phyloP scores from a whole-genome alignment of 2,888 invertebrate genomes.

The Cactoblastis cactorum region DNA sequence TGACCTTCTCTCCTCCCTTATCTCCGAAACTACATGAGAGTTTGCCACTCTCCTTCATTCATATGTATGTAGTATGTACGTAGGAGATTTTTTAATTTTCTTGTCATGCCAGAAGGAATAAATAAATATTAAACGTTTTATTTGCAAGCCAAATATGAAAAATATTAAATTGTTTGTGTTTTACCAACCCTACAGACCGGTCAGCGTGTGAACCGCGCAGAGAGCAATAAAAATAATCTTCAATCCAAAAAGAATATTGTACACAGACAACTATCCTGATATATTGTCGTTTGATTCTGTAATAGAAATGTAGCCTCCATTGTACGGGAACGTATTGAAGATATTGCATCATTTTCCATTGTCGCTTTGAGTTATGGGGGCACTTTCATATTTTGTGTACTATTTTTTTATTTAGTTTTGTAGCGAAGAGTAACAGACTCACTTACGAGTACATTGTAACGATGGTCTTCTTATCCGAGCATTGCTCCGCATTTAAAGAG shows the following conservation, averaged over 20 bases:
- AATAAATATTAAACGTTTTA: too few relatives aligned
- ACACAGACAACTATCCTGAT: slow-evolving; percentile 4
- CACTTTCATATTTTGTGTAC: not conserved
- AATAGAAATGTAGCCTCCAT: slow-evolving; percentile 8
- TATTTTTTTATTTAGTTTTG: not conserved
- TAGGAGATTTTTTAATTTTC: too few relatives aligned
- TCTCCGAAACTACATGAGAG: too few relatives aligned
- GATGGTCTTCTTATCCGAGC: too few relatives aligned
- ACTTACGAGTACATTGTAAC: too few relatives aligned
- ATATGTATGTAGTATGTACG: too few relatives aligned
- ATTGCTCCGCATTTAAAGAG: too few relatives aligned
- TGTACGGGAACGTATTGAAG: not conserved
- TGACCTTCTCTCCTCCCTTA: too few relatives aligned
- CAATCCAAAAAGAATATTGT: slow-evolving; percentile 6
- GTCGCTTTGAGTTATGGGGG: not conserved
- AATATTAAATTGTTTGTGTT: not conserved
- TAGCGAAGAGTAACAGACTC: too few relatives aligned
- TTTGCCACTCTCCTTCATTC: too few relatives aligned
- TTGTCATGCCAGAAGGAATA: too few relatives aligned
- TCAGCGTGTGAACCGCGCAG: slow-evolving; percentile 12
- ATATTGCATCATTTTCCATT: slow-evolving; percentile 6
- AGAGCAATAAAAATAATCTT: slow-evolving; percentile 13
- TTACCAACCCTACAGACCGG: slow-evolving; percentile 5
- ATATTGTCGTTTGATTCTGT: slow-evolving; percentile 2
- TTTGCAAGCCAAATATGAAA: too few relatives aligned